Conservation (phyloP, 1,140 invertebrate genomes). For the Nasonia vitripennis region DNA sequence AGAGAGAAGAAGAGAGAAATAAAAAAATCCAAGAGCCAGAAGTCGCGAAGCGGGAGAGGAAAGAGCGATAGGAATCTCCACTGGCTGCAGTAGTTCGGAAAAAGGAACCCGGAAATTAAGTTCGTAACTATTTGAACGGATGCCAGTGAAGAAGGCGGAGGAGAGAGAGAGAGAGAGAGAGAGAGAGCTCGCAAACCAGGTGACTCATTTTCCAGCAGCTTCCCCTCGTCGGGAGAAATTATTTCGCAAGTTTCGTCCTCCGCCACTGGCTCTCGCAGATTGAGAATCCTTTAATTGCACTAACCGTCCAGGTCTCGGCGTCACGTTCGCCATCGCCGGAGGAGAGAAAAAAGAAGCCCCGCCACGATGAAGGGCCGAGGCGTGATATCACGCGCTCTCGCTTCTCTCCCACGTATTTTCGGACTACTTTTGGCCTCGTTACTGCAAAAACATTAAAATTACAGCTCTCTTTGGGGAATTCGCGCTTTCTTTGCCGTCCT, state of each 20-base stretch:
- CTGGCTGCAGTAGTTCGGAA: slow-evolving; percentile 38
- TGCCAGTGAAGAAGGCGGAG: slow-evolving; percentile 59
- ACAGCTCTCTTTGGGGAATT: background rate
- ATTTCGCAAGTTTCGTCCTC: slow-evolving; percentile 59
- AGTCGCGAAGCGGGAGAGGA: background rate
- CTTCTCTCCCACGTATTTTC: background rate
- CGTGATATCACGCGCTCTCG: background rate
- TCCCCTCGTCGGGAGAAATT: slow-evolving; percentile 51
- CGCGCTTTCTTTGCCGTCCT: background rate
- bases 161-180: too few relatives aligned
- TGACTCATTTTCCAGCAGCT: slow-evolving; percentile 42
- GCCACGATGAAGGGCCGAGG: background rate
- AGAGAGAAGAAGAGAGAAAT: background rate
- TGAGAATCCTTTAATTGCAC: slow-evolving; percentile 47
- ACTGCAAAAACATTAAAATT: slow-evolving; percentile 45
- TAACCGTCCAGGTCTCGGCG: background rate
- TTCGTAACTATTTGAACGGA: slow-evolving; percentile 67
- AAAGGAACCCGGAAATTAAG: slow-evolving; percentile 61
- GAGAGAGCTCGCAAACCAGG: slow-evolving; percentile 13
- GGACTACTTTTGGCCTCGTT: slow-evolving; percentile 37
- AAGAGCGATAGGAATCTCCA: slow-evolving; percentile 7
- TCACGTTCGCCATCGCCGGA: slow-evolving; percentile 20
- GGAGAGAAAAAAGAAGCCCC: background rate
- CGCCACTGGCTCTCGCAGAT: slow-evolving; percentile 13
- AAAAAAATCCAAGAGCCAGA: background rate